Percentiles rank a stretch among this genome's conserved stretches.
Conservation (phyloP, 2,797 vertebrate species). For the Moxostoma hubbsi region DNA sequence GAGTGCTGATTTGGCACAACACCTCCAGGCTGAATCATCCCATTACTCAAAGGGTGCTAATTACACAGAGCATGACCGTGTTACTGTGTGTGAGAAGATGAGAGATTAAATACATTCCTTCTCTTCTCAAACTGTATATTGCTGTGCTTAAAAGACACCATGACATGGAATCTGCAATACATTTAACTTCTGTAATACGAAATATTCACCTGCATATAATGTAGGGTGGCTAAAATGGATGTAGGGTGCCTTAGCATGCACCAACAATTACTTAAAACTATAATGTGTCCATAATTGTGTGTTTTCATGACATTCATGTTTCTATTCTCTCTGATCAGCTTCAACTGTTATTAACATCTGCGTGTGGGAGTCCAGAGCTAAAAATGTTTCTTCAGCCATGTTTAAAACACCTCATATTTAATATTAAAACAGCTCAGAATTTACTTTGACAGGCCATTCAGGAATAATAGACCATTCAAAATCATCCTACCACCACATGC, state of each 20-base stretch:
- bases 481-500: constrained; percentile 27
- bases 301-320: constrained; percentile 4
- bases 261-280: background rate
- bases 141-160: background rate
- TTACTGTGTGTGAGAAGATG: constrained; percentile 19
- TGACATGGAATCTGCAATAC: background rate
- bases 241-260: background rate
- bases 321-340: constrained; percentile 34
- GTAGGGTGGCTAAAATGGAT: background rate
- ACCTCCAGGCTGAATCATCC: constrained; percentile 57
- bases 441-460: constrained; percentile 47
- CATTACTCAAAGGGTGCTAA: constrained; percentile 63
- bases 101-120: constrained; percentile 6
- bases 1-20: constrained; percentile 60
- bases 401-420: constrained; percentile 40
- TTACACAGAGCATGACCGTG: constrained; percentile 51
- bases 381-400: constrained; percentile 28
- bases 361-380: constrained; percentile 42
- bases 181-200: background rate
- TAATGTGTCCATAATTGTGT: constrained; percentile 12
- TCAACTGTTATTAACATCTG: constrained; percentile 46
- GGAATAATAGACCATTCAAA: constrained; percentile 35
- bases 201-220: too few species aligned
- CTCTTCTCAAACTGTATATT: background rate
- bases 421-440: constrained; percentile 48